Evolutionary conservation across 2,797 vertebrate species (phyloP).

Genomic region (Coilia nasus): DNA sequence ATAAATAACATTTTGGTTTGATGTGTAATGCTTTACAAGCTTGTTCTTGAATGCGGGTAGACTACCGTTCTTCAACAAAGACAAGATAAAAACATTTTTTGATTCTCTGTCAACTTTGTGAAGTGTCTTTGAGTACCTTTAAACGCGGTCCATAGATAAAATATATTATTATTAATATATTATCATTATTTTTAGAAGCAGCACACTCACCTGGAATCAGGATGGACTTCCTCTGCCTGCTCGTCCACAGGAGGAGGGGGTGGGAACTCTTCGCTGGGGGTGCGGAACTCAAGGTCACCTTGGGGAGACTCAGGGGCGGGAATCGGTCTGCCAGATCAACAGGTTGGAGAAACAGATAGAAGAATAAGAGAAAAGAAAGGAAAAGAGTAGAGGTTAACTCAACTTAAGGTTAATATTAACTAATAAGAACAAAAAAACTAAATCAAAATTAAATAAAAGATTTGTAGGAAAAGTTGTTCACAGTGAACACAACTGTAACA

Average conservation of each 20-base stretch:
- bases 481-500: background rate
- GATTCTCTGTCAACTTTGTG: too few relatives aligned
- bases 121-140: too few relatives aligned
- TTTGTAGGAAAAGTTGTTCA: background rate
- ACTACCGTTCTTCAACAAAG: too few relatives aligned
- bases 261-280: constrained; percentile 66
- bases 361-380: constrained; percentile 47
- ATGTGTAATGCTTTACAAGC: too few relatives aligned
- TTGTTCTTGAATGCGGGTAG: too few relatives aligned
- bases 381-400: constrained; percentile 35
- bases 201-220: constrained; percentile 65
- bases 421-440: background rate
- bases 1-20: too few relatives aligned
- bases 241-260: constrained; percentile 51
- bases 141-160: background rate
- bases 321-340: constrained; percentile 68
- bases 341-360: background rate
- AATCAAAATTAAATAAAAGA: background rate
- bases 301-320: constrained; percentile 72
- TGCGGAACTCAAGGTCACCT: constrained; percentile 64
- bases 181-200: background rate
- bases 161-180: constrained; percentile 7
- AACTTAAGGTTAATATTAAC: background rate
- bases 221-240: constrained; percentile 48
- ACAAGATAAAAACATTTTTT: too few relatives aligned